Conservation (phyloP, 2,113 vertebrate species). For the Lanius collurio region DNA sequence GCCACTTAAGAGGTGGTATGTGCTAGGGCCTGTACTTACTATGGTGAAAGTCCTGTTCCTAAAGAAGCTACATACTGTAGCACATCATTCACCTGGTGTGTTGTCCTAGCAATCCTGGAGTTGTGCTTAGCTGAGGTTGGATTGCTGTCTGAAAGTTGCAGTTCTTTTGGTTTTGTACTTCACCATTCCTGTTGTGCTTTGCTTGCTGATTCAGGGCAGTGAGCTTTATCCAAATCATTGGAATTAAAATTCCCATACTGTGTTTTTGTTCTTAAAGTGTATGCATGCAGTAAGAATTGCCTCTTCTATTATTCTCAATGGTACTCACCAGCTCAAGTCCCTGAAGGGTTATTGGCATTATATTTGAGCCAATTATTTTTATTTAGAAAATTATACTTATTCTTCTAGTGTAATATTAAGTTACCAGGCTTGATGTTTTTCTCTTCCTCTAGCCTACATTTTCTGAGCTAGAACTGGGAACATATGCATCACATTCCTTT, state of each 20-base stretch:
- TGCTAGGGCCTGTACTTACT: fast-evolving
- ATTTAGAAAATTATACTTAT: not conserved
- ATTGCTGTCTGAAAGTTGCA: not conserved
- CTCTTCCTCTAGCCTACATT: not conserved
- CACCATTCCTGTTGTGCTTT: not conserved
- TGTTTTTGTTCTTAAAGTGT: not conserved
- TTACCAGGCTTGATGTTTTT: not conserved
- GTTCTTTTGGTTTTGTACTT: not conserved
- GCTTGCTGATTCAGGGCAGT: not conserved
- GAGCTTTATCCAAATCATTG: not conserved
- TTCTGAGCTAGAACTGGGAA: constrained; percentile 24
- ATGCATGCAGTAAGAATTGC: not conserved
- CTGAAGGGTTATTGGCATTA: not conserved
- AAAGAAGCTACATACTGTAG: not conserved
- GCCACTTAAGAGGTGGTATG: not conserved
- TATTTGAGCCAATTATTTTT: constrained; percentile 13
- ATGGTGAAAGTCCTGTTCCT: not conserved
- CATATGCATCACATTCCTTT: constrained; percentile 37
- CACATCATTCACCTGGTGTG: not conserved
- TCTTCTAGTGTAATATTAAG: not conserved
- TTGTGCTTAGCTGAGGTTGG: not conserved
- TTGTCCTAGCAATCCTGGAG: fast-evolving
- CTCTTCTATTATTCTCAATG: not conserved
- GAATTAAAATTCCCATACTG: not conserved
- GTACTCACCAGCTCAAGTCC: not conserved